These are phyloP conservation scores for Papilio polyxenes DNA, from an alignment of 1,140 invertebrate genomes.

Conservation along the genomic window DNA sequence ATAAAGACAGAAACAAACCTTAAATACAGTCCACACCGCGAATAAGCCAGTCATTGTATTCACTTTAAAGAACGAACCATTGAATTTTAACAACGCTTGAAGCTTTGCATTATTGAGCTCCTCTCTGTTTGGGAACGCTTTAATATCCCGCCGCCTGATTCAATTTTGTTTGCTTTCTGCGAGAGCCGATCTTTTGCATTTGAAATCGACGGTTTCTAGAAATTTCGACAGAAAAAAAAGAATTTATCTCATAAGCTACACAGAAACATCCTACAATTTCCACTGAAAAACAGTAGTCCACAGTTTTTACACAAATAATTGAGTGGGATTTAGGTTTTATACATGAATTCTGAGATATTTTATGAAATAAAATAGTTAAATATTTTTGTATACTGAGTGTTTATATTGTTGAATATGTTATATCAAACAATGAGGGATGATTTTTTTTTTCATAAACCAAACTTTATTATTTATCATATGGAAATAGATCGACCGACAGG, in stretches of 20 bases:
- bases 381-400: no score
- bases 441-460: neutral
- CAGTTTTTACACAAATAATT: no score
- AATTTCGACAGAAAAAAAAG: neutral
- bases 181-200: constrained; percentile 9
- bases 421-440: neutral
- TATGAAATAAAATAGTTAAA: no score
- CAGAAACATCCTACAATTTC: neutral
- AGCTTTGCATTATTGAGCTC: constrained; percentile 22
- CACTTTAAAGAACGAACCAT: neutral
- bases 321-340: no score
- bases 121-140: constrained; percentile 23
- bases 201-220: neutral
- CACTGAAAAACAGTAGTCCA: no score
- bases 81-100: constrained; percentile 25
- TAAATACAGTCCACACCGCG: neutral
- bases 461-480: neutral
- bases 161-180: constrained; percentile 22
- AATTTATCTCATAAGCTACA: neutral
- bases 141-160: constrained; percentile 21
- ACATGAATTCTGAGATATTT: no score
- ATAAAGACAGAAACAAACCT: neutral
- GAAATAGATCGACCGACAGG: neutral
- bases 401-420: no score
- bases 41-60: neutral